Conservation (phyloP, 2,113 vertebrate species). For the Callionymus lyra region DNA sequence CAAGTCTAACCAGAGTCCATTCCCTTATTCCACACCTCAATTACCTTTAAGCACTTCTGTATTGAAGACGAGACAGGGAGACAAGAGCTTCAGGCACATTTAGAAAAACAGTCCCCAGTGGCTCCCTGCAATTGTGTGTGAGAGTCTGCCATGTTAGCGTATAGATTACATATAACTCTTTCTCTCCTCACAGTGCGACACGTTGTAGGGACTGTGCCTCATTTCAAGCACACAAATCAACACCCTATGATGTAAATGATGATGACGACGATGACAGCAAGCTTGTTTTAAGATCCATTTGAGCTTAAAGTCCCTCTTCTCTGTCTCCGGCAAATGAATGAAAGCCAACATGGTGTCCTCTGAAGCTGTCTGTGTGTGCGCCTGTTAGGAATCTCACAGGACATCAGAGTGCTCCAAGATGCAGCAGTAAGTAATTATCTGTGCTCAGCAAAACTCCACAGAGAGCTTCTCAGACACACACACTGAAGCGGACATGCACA, state of each 20-base stretch:
- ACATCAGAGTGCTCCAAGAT: slow-evolving; percentile 27
- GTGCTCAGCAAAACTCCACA: slow-evolving; percentile 25
- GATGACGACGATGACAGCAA: too few relatives aligned
- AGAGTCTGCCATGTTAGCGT: slow-evolving; percentile 8
- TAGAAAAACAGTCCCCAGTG: not conserved
- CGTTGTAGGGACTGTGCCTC: too few relatives aligned
- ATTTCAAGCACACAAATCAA: too few relatives aligned
- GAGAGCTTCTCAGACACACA: slow-evolving; percentile 10
- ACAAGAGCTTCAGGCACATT: slow-evolving; percentile 6
- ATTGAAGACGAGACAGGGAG: slow-evolving; percentile 9
- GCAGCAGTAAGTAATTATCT: slow-evolving; percentile 30
- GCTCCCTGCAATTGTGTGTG: not conserved
- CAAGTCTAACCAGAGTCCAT: too few relatives aligned
- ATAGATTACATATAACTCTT: not conserved
- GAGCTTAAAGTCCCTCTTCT: too few relatives aligned
- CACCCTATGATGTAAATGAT: too few relatives aligned
- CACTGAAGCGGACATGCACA: slow-evolving; percentile 13
- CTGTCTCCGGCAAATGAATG: too few relatives aligned
- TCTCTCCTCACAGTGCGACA: too few relatives aligned
- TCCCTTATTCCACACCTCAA: too few relatives aligned
- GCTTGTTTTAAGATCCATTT: too few relatives aligned
- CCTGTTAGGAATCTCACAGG: slow-evolving; percentile 21
- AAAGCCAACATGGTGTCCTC: too few relatives aligned
- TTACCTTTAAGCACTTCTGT: slow-evolving; percentile 10
- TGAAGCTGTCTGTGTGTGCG: slow-evolving; percentile 1